Conservation (phyloP, 2,797 vertebrate species). For the Sebastiscus albofasciatus region DNA sequence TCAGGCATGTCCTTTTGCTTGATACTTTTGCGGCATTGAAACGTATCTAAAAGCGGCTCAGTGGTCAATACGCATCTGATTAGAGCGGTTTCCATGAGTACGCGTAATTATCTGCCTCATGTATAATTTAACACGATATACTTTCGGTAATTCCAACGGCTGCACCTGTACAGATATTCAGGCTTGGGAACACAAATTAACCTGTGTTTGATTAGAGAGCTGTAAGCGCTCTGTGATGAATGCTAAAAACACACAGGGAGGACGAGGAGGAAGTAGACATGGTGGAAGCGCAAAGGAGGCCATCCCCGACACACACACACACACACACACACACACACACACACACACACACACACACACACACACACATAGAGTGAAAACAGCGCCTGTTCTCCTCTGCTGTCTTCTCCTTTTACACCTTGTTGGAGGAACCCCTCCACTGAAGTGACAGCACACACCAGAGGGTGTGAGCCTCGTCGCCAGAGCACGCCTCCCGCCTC, state of each 20-base stretch:
- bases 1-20: not conserved
- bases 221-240: slow-evolving; percentile 23
- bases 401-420: slow-evolving; percentile 71
- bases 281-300: slow-evolving; percentile 13
- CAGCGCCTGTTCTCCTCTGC: slow-evolving; percentile 52
- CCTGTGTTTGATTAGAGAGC: slow-evolving; percentile 52
- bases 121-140: slow-evolving; percentile 60
- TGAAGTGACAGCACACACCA: slow-evolving; percentile 74
- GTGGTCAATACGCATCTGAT: slow-evolving; percentile 28
- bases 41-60: slow-evolving; percentile 7
- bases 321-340: not conserved
- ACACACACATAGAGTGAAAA: slow-evolving; percentile 9
- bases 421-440: slow-evolving; percentile 55
- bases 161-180: slow-evolving; percentile 36
- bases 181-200: slow-evolving; percentile 47
- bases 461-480: slow-evolving; percentile 54
- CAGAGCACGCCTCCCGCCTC: slow-evolving; percentile 17
- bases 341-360: slow-evolving; percentile 5
- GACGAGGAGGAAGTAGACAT: slow-evolving; percentile 7
- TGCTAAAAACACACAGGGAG: slow-evolving; percentile 27
- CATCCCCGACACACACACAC: not conserved
- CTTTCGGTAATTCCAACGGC: slow-evolving; percentile 19
- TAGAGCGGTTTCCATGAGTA: slow-evolving; percentile 20
- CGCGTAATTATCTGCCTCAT: slow-evolving; percentile 41
- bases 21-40: not conserved